Evolutionary conservation across 2,113 vertebrate genomes (phyloP), one percentile per base, ranked within the genome.

Genomic region (Lamprologus tigripictilis): DNA sequence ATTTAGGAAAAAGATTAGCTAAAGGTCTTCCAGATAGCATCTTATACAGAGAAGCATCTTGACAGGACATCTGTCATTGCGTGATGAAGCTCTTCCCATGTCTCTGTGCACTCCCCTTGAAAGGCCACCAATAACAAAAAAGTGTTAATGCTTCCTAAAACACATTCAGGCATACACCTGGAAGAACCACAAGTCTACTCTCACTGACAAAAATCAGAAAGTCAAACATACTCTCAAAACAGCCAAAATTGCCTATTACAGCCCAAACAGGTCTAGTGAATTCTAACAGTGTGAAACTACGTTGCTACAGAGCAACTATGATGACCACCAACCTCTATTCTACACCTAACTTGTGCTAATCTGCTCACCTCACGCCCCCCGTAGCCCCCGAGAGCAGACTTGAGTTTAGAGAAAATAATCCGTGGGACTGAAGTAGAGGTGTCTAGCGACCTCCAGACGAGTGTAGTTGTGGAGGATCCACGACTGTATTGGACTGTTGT

Each of bases 381-480:
- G 84, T 31, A 80, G 71, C 80, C 84, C 58, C 35, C 47, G 79
- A 71, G 85, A 85, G 81, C 63, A 76, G 88, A 63, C 42, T 4
- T 33, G 51, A 54, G 89, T 91, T 94, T 96, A 99, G 16, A 98
- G 97, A 95, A 98, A 94, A 93, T 98, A 98, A 95, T 98, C 98
- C 6, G 97, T 97, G 94, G 97, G 94, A 91, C 96, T 98, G 96
- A 94, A 96, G 96, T 97, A 98, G 90, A 99, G 91, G 88, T 93
- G 98, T 88, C 96, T 97, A 94, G 98, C 97, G 37, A 99, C 97
- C 93, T 98, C 97, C 94, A 93, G 92, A 81, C 96, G 95, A 1
- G 97, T 97, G 92, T 97, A 97, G 96, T 98, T 99, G 71, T 95
- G 95, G 49, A 99, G 96, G 47, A 83, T 92, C 98, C 98, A 99